phyloP scores from a whole-genome alignment of 2,113 vertebrate species.

The Sander lucioperca region DNA sequence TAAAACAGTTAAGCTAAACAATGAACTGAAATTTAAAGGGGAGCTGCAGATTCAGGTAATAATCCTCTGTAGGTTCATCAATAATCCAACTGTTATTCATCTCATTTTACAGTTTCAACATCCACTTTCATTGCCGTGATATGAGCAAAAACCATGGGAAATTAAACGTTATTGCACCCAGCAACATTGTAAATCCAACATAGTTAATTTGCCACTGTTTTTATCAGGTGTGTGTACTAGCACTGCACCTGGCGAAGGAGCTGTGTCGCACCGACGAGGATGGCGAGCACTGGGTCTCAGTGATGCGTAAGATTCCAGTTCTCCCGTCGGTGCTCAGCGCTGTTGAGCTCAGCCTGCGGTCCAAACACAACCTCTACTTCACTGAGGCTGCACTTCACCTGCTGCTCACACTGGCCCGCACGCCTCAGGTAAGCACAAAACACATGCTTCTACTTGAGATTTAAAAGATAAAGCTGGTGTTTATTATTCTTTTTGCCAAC shows the following conservation, averaged over 20 bases:
- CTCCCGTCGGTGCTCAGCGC: constrained; percentile 91
- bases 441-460: neutral
- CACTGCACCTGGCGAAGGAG: constrained; percentile 95
- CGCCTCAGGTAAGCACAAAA: constrained; percentile 88
- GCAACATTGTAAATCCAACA: neutral
- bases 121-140: no score
- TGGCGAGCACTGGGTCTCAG: constrained; percentile 92
- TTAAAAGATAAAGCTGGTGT: neutral
- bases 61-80: no score
- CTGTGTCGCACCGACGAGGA: constrained; percentile 93
- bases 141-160: no score
- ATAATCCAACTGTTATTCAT: no score
- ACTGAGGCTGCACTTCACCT: constrained; percentile 93
- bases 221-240: constrained; percentile 93
- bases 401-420: constrained; percentile 93
- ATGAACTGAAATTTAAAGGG: no score
- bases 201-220: accelerated
- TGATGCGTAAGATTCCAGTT: constrained; percentile 91
- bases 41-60: no score
- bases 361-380: constrained; percentile 96
- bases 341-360: constrained; percentile 92
- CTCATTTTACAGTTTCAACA: no score
- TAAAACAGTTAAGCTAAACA: no score
- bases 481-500: neutral
- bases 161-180: neutral